A percentile compares a stretch with the other conserved stretches of the same genome.
Evolutionary conservation across 2,113 vertebrate species (phyloP).

Genomic region (Petrocephalus microphthalmus): DNA sequence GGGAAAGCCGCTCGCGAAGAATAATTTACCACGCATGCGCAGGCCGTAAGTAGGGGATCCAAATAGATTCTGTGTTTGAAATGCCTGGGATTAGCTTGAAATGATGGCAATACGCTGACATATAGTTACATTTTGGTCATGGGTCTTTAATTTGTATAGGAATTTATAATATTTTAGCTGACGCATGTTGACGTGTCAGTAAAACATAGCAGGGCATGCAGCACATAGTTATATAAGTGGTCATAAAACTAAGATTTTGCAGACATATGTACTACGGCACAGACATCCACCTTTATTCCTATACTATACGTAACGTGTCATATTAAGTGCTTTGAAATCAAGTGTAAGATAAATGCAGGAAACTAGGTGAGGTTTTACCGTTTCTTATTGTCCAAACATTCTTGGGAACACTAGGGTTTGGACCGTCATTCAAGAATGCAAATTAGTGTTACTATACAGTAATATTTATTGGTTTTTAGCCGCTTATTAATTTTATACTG

Average conservation of each 20-base stretch:
- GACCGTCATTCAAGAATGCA: neutral
- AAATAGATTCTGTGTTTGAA: slow-evolving; percentile 49
- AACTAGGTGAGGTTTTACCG: neutral
- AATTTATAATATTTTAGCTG: neutral
- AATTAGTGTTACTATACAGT: neutral
- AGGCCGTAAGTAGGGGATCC: slow-evolving; percentile 32
- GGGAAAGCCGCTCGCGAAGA: slow-evolving; percentile 35
- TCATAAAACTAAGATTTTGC: neutral
- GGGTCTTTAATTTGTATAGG: neutral
- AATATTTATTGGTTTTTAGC: neutral
- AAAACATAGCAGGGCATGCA: neutral
- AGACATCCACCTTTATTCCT: neutral
- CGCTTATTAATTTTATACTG: neutral
- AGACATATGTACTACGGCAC: neutral
- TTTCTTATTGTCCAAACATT: neutral
- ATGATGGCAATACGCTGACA: neutral
- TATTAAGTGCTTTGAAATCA: neutral
- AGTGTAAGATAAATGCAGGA: neutral
- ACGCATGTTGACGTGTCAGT: neutral
- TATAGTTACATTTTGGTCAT: neutral
- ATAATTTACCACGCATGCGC: slow-evolving; percentile 50
- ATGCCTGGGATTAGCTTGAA: slow-evolving; percentile 29
- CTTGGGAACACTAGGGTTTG: neutral
- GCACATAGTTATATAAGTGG: neutral
- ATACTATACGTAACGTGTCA: neutral